Evolutionary conservation across 2,888 invertebrate species (phyloP), one percentile per base, ranked within the genome.

Genomic region (Melieria crassipennis): DNA sequence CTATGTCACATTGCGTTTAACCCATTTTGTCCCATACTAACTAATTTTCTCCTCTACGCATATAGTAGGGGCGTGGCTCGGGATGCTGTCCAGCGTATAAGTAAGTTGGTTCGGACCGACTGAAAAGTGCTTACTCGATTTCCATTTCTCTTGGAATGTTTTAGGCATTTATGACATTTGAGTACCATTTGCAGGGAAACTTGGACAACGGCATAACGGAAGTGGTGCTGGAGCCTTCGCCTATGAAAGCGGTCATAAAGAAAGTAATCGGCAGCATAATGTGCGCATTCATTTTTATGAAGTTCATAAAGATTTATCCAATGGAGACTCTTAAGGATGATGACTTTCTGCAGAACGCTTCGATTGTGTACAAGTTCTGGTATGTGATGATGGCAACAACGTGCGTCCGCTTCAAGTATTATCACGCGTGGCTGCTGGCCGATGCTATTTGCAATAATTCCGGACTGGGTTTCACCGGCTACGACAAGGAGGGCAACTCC

Each of bases 391-490:
- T 92, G 76, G 90, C 93, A 61, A 95, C 96, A 66, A 90, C 94
- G 77, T 89, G 94, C 74, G 92, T 92, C 73, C 91, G 97, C 77
- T 93, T 94, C 87, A 97, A 97, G 88, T 98, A 98, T 89, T 98
- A 98, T 88, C 95, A 97, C 85, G 98, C 97, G n/a, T 98, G 98
- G 98, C 89, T 95, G 71, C 89, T 98, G 80, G 96, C 97, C 6
- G 99, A 99, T 86, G 95, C 96, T 1, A 93, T 98, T 78, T 97
- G 96, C 86, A 98, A 98, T 87, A 94, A 96, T 84, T 94, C 95
- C 30, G 99, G 99, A 1, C 90, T 99, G 83, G 96, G 95, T 13
- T 95, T 93, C 83, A 91, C 90, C 80, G 98, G 98, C 0, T 95
- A 92, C 84, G 91, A 93, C 81, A 88, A 90, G 64, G 88, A 92